Conservation (phyloP, 1,140 invertebrate species). For the Uloborus diversus region DNA sequence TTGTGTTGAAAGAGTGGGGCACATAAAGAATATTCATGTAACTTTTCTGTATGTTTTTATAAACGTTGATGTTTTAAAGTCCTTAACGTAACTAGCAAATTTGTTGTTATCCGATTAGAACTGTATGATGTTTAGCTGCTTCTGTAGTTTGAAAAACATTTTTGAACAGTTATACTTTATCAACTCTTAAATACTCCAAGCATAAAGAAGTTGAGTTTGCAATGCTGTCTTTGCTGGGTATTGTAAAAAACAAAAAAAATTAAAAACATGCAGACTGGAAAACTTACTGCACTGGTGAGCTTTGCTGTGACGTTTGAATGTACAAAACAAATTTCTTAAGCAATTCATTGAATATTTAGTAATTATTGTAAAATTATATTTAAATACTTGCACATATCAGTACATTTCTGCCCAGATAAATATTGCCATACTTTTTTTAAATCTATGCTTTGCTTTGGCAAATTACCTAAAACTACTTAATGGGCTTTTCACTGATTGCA, state of each 20-base stretch:
- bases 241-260: background rate
- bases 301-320: constrained; percentile 53
- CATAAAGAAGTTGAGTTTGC: too few species aligned
- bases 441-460: constrained; percentile 38
- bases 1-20: too few species aligned
- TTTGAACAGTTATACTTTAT: too few species aligned
- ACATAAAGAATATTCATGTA: too few species aligned
- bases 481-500: constrained; percentile 21
- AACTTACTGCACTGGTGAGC: constrained; percentile 47
- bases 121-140: constrained; percentile 3
- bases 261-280: background rate
- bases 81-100: background rate
- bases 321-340: constrained; percentile 48
- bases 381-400: constrained; percentile 55
- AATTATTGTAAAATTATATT: constrained; percentile 41
- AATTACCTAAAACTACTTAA: constrained; percentile 36
- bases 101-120: background rate
- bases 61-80: constrained; percentile 38
- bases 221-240: too few species aligned
- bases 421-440: constrained; percentile 46
- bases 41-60: constrained; percentile 40
- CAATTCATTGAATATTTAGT: constrained; percentile 29
- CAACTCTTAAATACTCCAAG: too few species aligned
- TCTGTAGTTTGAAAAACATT: background rate
- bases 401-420: constrained; percentile 44